Evolutionary conservation across 2,113 vertebrate genomes (phyloP).

Genomic region (Corapipo altera): DNA sequence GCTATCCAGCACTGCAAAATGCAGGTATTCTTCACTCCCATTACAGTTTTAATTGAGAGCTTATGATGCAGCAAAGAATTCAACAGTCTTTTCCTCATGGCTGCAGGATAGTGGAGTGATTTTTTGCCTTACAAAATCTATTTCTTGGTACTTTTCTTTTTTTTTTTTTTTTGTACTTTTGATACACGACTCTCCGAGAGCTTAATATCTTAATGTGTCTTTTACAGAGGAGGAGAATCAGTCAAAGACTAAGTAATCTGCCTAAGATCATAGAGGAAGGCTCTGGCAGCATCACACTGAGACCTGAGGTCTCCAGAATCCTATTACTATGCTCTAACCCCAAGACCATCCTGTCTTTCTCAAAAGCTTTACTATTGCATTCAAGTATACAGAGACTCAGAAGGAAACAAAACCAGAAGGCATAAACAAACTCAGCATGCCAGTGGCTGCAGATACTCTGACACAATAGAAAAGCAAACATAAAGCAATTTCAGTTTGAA

Average conservation of each 20-base stretch:
- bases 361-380: constrained; percentile 47
- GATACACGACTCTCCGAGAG: not conserved
- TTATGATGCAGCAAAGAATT: not conserved
- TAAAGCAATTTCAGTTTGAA: not conserved
- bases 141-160: not conserved
- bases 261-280: constrained; percentile 16
- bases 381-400: not conserved
- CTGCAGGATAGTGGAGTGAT: not conserved
- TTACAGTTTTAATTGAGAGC: constrained; percentile 11
- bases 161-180: not conserved
- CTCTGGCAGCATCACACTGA: constrained; percentile 10
- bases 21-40: not conserved
- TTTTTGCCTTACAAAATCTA: not conserved
- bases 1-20: not conserved
- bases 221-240: constrained; percentile 39
- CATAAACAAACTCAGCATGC: not conserved
- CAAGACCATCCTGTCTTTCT: not conserved
- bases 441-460: not conserved
- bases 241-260: constrained; percentile 40
- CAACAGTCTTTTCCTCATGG: not conserved
- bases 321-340: constrained; percentile 33
- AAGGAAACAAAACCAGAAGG: not conserved
- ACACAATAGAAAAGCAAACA: not conserved
- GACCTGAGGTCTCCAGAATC: constrained; percentile 40
- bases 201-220: constrained; percentile 38